Evolutionary conservation across 2,888 invertebrate genomes (phyloP).

Genomic region (Kryphioiulus occultus): DNA sequence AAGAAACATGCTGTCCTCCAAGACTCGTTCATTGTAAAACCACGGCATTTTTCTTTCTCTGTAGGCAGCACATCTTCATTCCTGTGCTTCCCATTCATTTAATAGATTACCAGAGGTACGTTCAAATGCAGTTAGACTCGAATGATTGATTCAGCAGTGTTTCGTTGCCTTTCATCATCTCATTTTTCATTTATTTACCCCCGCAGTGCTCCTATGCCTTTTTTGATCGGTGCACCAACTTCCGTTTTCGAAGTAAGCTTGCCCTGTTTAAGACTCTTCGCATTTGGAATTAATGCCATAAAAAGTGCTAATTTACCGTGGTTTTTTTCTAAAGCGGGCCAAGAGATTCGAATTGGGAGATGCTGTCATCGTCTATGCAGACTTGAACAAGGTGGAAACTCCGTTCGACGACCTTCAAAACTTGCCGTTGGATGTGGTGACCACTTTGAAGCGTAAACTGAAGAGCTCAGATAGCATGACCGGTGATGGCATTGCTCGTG

Average conservation of each 20-base stretch:
- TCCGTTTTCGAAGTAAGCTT: conserved; percentile 76
- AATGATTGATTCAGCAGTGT: background rate
- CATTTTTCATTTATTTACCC: background rate
- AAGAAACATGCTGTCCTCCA: background rate
- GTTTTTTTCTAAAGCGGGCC: conserved; percentile 50
- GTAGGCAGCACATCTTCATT: conserved; percentile 91
- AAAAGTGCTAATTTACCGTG: background rate
- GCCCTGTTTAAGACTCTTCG: conserved; percentile 46
- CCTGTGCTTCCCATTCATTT: conserved; percentile 90
- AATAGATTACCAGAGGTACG: conserved; percentile 78
- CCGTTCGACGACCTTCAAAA: conserved; percentile 79
- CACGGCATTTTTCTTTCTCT: conserved; percentile 52
- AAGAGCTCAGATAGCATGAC: conserved; percentile 77
- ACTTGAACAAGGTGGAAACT: conserved; percentile 82
- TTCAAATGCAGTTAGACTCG: background rate
- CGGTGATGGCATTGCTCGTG: conserved; percentile 91
- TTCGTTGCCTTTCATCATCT: conserved; percentile 33
- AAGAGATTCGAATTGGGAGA: conserved; percentile 85
- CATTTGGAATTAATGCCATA: background rate
- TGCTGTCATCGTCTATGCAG: conserved; percentile 92
- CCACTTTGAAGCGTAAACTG: conserved; percentile 77
- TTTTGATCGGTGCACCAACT: conserved; percentile 92
- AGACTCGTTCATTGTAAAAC: background rate
- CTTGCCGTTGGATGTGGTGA: conserved; percentile 74
- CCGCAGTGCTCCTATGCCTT: conserved; percentile 91